Conservation (phyloP, 2,797 vertebrate genomes). For the Rhinatrema bivittatum region DNA sequence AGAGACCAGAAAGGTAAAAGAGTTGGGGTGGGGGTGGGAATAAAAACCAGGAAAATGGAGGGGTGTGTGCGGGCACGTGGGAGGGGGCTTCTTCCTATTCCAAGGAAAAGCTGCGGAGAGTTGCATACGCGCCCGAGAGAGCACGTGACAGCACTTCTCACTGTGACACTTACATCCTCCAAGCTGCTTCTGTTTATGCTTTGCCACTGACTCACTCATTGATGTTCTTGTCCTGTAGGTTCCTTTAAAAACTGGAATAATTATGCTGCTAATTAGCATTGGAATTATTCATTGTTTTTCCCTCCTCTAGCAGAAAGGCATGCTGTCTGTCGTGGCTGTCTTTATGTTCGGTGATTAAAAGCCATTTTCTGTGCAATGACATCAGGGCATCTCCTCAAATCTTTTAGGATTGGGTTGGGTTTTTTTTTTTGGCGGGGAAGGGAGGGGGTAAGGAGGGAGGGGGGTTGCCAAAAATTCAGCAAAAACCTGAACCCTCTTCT, state of each 20-base stretch:
- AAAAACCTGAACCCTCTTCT: not conserved
- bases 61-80: not conserved
- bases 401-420: too few species aligned
- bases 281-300: constrained; percentile 47
- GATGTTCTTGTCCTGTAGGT: constrained; percentile 44
- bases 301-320: constrained; percentile 27
- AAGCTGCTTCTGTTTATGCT: constrained; percentile 33
- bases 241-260: constrained; percentile 48
- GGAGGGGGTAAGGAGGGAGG: too few species aligned
- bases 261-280: constrained; percentile 36
- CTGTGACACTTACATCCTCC: constrained; percentile 21
- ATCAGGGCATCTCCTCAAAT: constrained; percentile 19
- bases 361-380: constrained; percentile 3
- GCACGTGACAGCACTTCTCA: constrained; percentile 4
- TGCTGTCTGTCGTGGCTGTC: constrained; percentile 30
- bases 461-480: constrained; percentile 24
- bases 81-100: constrained; percentile 1
- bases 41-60: too few species aligned
- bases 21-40: too few species aligned
- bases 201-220: constrained; percentile 28
- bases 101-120: constrained; percentile 3
- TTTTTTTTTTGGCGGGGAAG: too few species aligned
- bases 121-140: not conserved
- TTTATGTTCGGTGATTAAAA: constrained; percentile 23
- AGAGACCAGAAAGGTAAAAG: too few species aligned